Conservation (phyloP, 2,888 invertebrate species). For the Melanargia galathea region DNA sequence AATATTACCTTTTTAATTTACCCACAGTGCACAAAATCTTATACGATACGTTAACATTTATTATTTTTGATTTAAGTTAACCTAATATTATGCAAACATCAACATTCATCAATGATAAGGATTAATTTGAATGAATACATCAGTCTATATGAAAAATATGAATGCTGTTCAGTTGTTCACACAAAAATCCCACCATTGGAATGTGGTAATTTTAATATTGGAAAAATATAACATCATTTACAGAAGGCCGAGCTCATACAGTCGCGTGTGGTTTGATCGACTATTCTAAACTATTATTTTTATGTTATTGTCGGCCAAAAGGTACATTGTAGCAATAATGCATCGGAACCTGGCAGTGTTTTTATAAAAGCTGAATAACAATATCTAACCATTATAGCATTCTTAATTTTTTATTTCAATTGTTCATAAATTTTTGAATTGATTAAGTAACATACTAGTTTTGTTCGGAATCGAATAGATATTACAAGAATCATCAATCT, state of each 20-base stretch:
- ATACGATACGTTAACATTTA: neutral
- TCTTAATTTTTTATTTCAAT: neutral
- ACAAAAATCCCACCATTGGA: constrained; percentile 30
- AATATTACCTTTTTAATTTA: neutral
- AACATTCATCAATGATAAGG: constrained; percentile 6
- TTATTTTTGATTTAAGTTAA: neutral
- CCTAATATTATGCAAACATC: neutral
- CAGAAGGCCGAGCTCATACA: neutral
- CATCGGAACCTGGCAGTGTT: neutral
- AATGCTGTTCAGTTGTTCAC: constrained; percentile 18
- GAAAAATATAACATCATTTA: neutral
- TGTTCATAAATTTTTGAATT: neutral
- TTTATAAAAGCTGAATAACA: neutral
- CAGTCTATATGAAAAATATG: constrained; percentile 16
- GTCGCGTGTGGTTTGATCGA: neutral
- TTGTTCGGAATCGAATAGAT: neutral
- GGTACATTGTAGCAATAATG: constrained; percentile 2
- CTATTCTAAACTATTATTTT: neutral
- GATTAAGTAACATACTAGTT: neutral
- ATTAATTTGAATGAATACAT: constrained; percentile 10
- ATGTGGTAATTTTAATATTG: constrained; percentile 26
- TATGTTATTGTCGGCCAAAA: neutral
- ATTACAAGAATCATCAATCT: neutral
- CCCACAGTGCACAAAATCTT: neutral
- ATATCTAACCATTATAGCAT: neutral